Conservation (phyloP, 2,797 vertebrate species). For the Channallabes apus region DNA sequence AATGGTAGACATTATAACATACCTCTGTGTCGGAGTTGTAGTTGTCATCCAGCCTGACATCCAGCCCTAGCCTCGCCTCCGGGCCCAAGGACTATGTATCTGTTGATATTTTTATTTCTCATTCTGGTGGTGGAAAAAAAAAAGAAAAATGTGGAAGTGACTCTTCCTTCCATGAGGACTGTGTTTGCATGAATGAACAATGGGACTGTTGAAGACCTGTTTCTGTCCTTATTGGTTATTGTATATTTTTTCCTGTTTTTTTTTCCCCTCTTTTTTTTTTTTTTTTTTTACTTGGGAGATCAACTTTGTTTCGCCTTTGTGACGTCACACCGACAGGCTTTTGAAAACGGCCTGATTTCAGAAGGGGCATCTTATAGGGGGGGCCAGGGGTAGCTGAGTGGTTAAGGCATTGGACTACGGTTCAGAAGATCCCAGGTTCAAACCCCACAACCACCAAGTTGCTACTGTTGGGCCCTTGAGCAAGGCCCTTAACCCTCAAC, state of each 20-base stretch:
- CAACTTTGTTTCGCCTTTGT: conserved; percentile 47
- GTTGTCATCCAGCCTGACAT: conserved; percentile 36
- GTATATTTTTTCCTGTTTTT: not conserved
- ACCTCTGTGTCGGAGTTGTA: too few relatives aligned
- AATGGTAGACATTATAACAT: too few relatives aligned
- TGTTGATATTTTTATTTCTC: conserved; percentile 49
- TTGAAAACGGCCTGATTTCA: too few relatives aligned
- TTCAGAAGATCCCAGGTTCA: too few relatives aligned
- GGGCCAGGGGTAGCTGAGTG: too few relatives aligned
- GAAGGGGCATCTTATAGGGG: too few relatives aligned
- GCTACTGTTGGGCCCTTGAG: too few relatives aligned
- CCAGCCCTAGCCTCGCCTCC: conserved; percentile 43
- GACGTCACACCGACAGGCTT: too few relatives aligned
- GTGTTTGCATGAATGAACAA: conserved; percentile 62
- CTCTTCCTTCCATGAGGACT: conserved; percentile 51
- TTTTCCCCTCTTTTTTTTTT: too few relatives aligned
- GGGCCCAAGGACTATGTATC: conserved; percentile 56
- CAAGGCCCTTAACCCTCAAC: too few relatives aligned
- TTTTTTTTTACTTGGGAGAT: conserved; percentile 52
- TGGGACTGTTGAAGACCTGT: conserved; percentile 53
- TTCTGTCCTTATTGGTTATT: conserved; percentile 19
- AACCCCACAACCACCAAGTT: too few relatives aligned
- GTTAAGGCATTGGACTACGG: too few relatives aligned
- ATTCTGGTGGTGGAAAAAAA: conserved; percentile 45
- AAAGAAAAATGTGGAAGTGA: conserved; percentile 45